These are phyloP conservation scores for Diuraphis noxia DNA, from an alignment of 1,140 invertebrate species.

Conservation along the genomic window DNA sequence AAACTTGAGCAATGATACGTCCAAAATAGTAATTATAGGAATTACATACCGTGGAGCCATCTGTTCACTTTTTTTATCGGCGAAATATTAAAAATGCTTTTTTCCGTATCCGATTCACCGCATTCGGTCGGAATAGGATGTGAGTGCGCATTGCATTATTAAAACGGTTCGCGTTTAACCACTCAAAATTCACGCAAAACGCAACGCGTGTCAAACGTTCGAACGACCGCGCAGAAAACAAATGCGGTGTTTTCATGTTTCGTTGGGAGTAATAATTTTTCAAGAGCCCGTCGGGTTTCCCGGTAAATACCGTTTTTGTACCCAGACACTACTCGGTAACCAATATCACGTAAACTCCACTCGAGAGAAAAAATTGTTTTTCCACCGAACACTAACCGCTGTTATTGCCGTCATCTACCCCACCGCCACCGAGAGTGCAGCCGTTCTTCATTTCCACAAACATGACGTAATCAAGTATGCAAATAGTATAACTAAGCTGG, in stretches of 20 bases:
- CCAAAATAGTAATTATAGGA: too few species aligned
- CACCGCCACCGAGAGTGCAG: not conserved
- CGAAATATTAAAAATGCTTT: not conserved
- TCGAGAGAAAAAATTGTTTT: not conserved
- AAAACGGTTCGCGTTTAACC: not conserved
- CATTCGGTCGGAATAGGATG: not conserved
- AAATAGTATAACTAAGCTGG: not conserved
- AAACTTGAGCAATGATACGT: not conserved
- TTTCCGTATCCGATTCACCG: not conserved
- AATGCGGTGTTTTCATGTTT: not conserved
- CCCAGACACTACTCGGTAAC: not conserved
- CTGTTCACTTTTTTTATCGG: not conserved
- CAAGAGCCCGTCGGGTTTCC: not conserved
- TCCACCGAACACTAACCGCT: not conserved
- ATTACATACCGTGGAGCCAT: not conserved
- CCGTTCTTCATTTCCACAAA: not conserved
- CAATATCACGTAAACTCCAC: not conserved
- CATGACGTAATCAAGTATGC: not conserved
- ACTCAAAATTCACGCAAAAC: not conserved
- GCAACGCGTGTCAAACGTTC: not conserved
- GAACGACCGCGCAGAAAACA: not conserved
- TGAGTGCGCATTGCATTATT: not conserved
- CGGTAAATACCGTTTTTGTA: not conserved
- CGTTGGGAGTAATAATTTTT: not conserved
- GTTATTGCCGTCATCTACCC: too few species aligned